Evolutionary conservation across 1,140 invertebrate genomes (phyloP).

Genomic region (Atta texana): DNA sequence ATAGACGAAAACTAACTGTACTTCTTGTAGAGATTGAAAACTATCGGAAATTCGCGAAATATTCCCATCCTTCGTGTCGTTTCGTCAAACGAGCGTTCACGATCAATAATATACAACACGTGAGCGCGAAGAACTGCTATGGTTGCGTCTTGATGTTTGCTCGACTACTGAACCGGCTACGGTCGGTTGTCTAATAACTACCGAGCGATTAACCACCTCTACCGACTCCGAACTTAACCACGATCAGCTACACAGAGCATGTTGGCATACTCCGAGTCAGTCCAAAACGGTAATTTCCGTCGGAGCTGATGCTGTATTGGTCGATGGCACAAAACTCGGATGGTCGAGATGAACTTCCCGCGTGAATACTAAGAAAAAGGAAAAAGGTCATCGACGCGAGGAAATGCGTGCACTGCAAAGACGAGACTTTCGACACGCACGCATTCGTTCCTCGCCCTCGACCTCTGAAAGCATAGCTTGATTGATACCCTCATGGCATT

Average conservation of each 20-base stretch:
- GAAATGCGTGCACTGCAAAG: slow-evolving; percentile 39
- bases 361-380: background rate
- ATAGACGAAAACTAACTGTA: slow-evolving; percentile 73
- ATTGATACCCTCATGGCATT: slow-evolving; percentile 17
- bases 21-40: slow-evolving; percentile 81
- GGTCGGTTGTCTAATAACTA: slow-evolving; percentile 12
- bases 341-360: background rate
- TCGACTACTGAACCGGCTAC: slow-evolving; percentile 9
- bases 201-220: slow-evolving; percentile 43
- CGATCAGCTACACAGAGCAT: background rate
- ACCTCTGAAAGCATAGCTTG: background rate
- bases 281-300: background rate
- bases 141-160: slow-evolving; percentile 60
- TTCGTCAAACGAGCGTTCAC: background rate
- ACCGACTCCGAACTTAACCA: background rate
- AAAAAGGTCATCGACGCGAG: slow-evolving; percentile 30
- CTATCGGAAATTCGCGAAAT: slow-evolving; percentile 80
- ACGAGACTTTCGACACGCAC: slow-evolving; percentile 24
- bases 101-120: slow-evolving; percentile 41
- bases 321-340: background rate
- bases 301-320: slow-evolving; percentile 28
- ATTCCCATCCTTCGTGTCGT: slow-evolving; percentile 66
- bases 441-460: background rate
- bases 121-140: background rate
- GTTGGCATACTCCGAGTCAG: background rate